These are phyloP conservation scores for Numenius arquata DNA, from an alignment of 2,113 vertebrate genomes.

Conservation along the genomic window DNA sequence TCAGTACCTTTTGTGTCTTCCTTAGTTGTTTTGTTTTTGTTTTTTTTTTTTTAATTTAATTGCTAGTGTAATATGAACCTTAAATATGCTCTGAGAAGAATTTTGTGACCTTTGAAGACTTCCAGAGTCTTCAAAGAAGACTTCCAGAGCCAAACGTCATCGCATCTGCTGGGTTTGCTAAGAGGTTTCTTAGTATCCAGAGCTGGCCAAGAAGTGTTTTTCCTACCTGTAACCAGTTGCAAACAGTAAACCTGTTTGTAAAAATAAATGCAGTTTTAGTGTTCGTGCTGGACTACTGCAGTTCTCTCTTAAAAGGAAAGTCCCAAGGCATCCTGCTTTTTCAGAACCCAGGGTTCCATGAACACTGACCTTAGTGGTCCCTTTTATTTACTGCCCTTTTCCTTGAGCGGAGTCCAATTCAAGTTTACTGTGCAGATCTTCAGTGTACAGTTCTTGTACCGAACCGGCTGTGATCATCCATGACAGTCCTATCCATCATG, in stretches of 20 bases:
- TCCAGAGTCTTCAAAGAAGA: neutral
- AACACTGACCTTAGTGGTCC: neutral
- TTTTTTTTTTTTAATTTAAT: neutral
- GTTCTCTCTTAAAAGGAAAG: neutral
- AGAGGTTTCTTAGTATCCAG: neutral
- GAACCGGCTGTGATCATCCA: neutral
- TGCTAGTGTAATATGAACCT: neutral
- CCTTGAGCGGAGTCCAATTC: neutral
- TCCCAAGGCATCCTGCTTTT: neutral
- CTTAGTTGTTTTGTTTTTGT: neutral
- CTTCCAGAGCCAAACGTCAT: fast-evolving
- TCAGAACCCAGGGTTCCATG: neutral
- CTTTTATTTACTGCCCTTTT: neutral
- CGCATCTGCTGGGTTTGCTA: neutral
- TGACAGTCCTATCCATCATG: neutral
- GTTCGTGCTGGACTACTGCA: neutral
- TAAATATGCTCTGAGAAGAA: neutral
- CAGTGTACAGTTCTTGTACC: neutral
- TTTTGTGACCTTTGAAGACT: neutral
- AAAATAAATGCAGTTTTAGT: neutral
- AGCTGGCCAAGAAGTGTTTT: neutral
- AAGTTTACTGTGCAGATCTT: neutral
- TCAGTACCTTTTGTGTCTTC: neutral
- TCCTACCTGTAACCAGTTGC: neutral
- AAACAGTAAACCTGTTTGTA: neutral